Base-by-base conservation (phyloP, 2,888 invertebrate genomes). In the Chaetogeoica ovagalla region DNA sequence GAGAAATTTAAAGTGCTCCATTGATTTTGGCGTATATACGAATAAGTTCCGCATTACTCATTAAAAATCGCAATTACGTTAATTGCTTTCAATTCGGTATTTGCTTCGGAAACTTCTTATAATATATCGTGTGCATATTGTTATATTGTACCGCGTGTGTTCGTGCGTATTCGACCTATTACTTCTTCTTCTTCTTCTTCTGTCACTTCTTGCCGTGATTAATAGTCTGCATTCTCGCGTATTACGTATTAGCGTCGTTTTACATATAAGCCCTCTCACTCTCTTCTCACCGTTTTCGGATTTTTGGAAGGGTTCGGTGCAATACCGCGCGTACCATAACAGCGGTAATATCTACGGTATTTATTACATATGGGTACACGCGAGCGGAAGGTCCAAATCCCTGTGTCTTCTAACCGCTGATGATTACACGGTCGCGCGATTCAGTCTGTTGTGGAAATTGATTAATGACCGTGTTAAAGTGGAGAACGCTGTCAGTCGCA, bases 361-460 rank as follows among this genome's bases (percentile, higher is more conserved):
- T 75, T 75, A 75, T 39, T 66, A n/a, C 59, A 11, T n/a, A n/a
- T 6, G 1, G 48, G 68, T 21, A 23, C 23, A 8, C 48, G 30
- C 19, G 5, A 17, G 21, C 52, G n/a, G 21, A 21, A 23, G 63
- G 52, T 63, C 52, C 63, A 74, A 74, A 74, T 63, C 63, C 57
- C 57, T 39, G 21, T 39, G 65, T 65, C 55, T 57, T 19, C 57
- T 57, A 6, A 7, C 57, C 65, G 23, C 39, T 4, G 30, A 30
- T 66, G 65, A 75, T 75, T 75, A 57, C 66, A 66, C 75, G 75
- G 66, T 43, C 19, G 75, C 23, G 43, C 57, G 43, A 60, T 55
- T 68, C 76, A 21, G 76, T 77, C 76, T 77, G 69, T n/a, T 21
- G 60, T 13, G 69, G 76, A 77, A 77, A 77, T 77, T 77, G 76